Evolutionary conservation across 1,140 invertebrate species (phyloP).

Genomic region (Aphelenchoides besseyi): DNA sequence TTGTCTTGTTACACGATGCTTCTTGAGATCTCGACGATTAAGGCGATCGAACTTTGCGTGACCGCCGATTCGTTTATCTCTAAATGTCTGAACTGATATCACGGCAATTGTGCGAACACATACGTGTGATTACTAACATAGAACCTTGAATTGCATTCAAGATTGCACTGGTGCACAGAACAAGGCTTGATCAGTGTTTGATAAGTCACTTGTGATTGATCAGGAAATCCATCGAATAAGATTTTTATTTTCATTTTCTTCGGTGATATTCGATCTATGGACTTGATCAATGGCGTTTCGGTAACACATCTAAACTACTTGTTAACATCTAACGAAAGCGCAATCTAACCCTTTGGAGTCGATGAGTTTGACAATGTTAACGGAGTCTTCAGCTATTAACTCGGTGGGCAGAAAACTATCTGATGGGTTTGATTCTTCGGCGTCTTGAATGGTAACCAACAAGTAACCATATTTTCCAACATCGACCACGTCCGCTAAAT

Average conservation of each 20-base stretch:
- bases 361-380: conserved; percentile 20
- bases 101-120: no score
- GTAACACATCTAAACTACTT: conserved; percentile 23
- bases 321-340: background rate
- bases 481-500: conserved; percentile 19
- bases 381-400: conserved; percentile 22
- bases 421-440: background rate
- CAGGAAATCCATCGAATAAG: conserved; percentile 23
- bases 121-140: background rate
- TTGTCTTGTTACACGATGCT: background rate
- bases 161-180: conserved; percentile 1
- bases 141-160: conserved; percentile 4
- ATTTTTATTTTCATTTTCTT: conserved; percentile 25
- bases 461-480: conserved; percentile 9
- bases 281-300: conserved; percentile 23
- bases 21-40: background rate
- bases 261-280: conserved; percentile 12
- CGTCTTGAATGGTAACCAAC: conserved; percentile 15
- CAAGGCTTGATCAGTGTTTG: conserved; percentile 32
- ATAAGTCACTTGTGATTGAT: conserved; percentile 31
- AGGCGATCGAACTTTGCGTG: background rate
- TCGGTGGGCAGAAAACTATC: conserved; percentile 7
- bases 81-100: no score
- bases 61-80: background rate
- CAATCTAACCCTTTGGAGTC: conserved; percentile 21